Percentiles rank a stretch among this genome's conserved stretches.
Evolutionary conservation across 2,888 invertebrate species (phyloP).

Genomic region (Eristalis tenax): DNA sequence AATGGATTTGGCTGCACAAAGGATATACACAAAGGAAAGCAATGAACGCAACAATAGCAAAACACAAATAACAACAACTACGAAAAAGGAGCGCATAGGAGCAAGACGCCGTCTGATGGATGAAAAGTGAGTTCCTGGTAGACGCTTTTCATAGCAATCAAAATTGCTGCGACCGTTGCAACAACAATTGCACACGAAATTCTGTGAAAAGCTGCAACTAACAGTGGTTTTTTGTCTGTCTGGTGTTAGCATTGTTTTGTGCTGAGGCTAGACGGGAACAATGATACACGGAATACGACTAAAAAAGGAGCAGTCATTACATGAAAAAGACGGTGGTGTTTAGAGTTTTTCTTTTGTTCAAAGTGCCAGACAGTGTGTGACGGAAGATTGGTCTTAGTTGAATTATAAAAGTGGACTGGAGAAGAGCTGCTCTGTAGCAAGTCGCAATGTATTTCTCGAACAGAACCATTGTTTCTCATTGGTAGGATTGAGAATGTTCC

Average conservation of each 20-base stretch:
- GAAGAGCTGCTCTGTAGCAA: too few species aligned
- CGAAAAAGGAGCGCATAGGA: background rate
- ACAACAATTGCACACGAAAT: conserved; percentile 8
- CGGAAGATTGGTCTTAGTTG: background rate
- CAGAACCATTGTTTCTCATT: too few species aligned
- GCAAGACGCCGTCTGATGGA: conserved; percentile 20
- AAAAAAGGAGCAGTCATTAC: conserved; percentile 29
- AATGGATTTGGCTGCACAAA: conserved; percentile 28
- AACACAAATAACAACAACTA: background rate
- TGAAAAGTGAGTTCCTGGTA: background rate
- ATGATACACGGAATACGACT: background rate
- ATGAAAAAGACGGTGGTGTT: background rate
- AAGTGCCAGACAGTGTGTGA: background rate
- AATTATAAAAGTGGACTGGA: too few species aligned
- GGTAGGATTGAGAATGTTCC: too few species aligned
- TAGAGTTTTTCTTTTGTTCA: background rate
- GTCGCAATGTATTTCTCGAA: too few species aligned
- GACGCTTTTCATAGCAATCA: conserved; percentile 22
- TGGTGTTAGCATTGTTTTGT: conserved; percentile 21
- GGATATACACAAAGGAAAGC: conserved; percentile 31
- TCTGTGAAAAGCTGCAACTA: conserved; percentile 14
- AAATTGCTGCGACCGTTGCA: conserved; percentile 28
- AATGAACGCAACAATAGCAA: conserved; percentile 27
- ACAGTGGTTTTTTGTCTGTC: conserved; percentile 8
- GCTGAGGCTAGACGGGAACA: conserved; percentile 30